These are phyloP conservation scores for Berghia stephanieae DNA, from an alignment of 1,140 invertebrate genomes.

Conservation along the genomic window DNA sequence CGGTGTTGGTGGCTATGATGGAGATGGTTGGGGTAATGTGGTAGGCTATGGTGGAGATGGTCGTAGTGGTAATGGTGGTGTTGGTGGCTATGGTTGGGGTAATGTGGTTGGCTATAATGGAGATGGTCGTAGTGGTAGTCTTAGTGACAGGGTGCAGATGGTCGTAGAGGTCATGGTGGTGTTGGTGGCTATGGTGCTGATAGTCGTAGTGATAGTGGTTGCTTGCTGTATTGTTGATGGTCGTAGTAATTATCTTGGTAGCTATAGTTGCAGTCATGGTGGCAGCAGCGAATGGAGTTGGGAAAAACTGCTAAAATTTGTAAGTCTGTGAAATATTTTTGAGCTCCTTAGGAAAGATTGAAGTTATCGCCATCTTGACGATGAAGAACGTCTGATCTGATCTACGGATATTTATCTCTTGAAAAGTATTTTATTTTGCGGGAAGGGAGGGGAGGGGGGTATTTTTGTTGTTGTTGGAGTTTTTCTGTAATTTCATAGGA, in stretches of 20 bases:
- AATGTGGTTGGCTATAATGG: neutral
- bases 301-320: no score
- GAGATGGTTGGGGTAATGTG: neutral
- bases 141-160: neutral
- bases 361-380: no score
- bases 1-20: conserved; percentile 2
- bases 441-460: no score
- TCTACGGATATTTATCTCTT: no score
- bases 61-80: neutral
- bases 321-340: no score
- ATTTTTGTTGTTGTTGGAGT: no score
- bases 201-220: neutral
- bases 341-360: no score
- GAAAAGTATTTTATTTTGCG: no score
- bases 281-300: neutral
- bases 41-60: neutral
- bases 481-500: no score
- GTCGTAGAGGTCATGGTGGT: neutral
- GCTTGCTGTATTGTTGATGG: neutral
- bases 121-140: conserved; percentile 9
- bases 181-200: neutral
- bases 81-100: neutral
- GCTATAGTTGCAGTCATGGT: neutral
- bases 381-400: no score
- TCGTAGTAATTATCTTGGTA: neutral